Percentiles rank a stretch among this genome's conserved stretches.
Conservation (phyloP, 2,113 vertebrate species). For the Scortum barcoo region DNA sequence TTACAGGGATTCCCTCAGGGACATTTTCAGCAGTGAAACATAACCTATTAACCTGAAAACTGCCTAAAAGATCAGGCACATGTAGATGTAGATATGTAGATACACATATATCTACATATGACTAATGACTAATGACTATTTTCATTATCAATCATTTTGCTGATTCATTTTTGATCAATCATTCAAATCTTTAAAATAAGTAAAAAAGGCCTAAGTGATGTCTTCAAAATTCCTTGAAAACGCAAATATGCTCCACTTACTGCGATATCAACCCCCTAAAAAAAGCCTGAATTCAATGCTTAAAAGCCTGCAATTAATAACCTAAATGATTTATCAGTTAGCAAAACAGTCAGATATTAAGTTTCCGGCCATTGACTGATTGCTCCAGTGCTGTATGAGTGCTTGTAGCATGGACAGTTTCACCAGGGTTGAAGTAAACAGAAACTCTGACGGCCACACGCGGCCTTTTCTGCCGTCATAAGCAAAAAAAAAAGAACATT, state of each 20-base stretch:
- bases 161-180: background rate
- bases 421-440: conserved; percentile 22
- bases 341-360: background rate
- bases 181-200: background rate
- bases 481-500: conserved; percentile 48
- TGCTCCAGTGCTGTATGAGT: background rate
- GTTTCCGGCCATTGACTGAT: background rate
- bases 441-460: background rate
- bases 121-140: background rate
- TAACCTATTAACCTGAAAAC: background rate
- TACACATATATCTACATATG: background rate
- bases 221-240: conserved; percentile 2
- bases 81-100: too few relatives aligned
- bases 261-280: background rate
- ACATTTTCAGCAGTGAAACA: background rate
- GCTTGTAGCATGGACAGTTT: background rate
- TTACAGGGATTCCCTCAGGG: background rate
- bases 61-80: background rate
- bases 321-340: background rate
- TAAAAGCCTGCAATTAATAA: background rate
- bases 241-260: background rate
- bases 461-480: conserved; percentile 29
- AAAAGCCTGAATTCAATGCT: background rate
- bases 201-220: background rate
- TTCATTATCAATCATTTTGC: background rate